Percentiles rank a stretch among this genome's conserved stretches.
Conservation (phyloP, 1,140 invertebrate species). For the Subanguina moxae region DNA sequence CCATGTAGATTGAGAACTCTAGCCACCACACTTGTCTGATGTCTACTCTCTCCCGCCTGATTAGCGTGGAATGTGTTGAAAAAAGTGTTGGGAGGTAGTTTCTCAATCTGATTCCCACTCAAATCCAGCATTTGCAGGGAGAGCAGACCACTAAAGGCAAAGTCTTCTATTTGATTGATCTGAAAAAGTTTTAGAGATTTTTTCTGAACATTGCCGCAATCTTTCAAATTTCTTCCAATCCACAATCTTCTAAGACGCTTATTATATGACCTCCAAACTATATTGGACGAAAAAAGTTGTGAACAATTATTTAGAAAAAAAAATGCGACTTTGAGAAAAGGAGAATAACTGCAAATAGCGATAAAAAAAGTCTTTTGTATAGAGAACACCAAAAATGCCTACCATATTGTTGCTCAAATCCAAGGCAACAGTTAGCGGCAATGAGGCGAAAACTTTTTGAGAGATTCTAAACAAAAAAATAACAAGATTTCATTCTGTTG, state of each 20-base stretch:
- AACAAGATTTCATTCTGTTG: no score
- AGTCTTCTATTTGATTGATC: conserved; percentile 9
- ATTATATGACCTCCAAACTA: no score
- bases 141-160: conserved; percentile 2
- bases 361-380: no score
- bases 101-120: conserved; percentile 5
- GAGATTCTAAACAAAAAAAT: conserved; percentile 1
- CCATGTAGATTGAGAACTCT: conserved; percentile 1
- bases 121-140: neutral
- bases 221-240: no score
- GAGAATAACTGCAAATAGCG: no score
- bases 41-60: neutral
- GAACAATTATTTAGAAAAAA: no score
- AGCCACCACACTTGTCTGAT: neutral
- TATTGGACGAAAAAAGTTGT: no score
- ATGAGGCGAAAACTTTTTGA: conserved; percentile 8
- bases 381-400: neutral
- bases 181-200: neutral
- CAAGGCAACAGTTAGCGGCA: neutral
- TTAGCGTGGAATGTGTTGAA: conserved; percentile 5
- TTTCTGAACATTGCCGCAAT: no score
- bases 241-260: no score
- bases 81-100: conserved; percentile 4
- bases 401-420: conserved; percentile 13
- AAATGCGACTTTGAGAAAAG: no score